Evolutionary conservation across 2,113 vertebrate species (phyloP), one percentile per base, ranked within the genome.

Genomic region (Dasyprocta punctata): DNA sequence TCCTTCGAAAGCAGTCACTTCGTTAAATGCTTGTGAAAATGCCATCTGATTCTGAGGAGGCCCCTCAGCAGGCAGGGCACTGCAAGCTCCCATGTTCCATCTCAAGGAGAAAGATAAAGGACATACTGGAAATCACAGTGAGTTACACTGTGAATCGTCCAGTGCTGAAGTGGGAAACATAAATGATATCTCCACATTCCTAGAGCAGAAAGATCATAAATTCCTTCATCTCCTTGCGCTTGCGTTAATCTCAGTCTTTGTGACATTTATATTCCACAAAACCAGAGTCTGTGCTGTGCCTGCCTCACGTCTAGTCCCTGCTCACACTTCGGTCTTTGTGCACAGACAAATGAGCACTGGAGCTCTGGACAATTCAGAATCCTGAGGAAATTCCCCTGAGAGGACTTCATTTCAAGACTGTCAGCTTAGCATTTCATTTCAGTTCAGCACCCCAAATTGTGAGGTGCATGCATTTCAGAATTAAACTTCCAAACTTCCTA

Each of bases 21-120:
- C 36, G 38, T 20, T 78, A 65, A 87, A 41, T 28, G 26, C 52
- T 49, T 49, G 38, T 80, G 44, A 80, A 84, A 91, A 89, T 28
- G 22, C 67, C 38, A 1, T 33, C 9, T 47, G 20, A 54, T 54
- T 75, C 60, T 78, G 28, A 6, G 60, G 44, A 58, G 58, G 56
- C 87, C 69, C 77, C 87, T 60, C 41, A 86, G 71, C 63, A 30
- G 41, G 36, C 13, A 63, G 12, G 41, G 28, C 58, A 47, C 65
- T 94, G 6, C 47, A 61, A 80, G 30, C 49, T 63, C 75, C 33
- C 78, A 12, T 44, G 38, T 89, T 65, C 38, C 41, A 8, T 93
- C 96, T 98, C 69, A 49, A 93, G 89, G 83, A 93, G 1, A 16
- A 16, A 49, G 41, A 63, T 52, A 82, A 92, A 96, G 69, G 75